These are phyloP conservation scores for Tenthredo scrophulariae DNA, from an alignment of 2,888 invertebrate species.

Conservation along the genomic window DNA sequence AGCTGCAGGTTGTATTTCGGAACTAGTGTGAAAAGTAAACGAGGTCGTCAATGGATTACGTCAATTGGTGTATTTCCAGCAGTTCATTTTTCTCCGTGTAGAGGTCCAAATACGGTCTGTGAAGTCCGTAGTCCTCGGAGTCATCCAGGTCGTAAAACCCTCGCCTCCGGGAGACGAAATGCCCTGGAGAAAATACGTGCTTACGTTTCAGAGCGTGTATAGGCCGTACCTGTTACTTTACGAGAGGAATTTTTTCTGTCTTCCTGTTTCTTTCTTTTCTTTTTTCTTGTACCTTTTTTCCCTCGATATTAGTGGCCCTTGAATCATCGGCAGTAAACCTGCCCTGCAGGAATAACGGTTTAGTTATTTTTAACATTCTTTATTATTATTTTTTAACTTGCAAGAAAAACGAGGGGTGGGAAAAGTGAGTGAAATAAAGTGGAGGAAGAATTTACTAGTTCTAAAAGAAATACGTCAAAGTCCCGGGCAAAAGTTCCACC, in stretches of 20 bases:
- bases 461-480: slow-evolving; percentile 39
- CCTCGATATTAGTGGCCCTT: neutral
- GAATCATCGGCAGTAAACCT: neutral
- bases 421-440: slow-evolving; percentile 5
- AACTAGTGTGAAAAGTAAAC: slow-evolving; percentile 27
- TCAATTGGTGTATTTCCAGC: too few species aligned
- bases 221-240: neutral
- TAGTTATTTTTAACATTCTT: neutral
- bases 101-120: slow-evolving; percentile 9
- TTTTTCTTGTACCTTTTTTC: neutral
- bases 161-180: neutral
- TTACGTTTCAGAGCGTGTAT: neutral
- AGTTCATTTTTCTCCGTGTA: too few species aligned
- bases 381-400: neutral
- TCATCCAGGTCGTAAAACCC: slow-evolving; percentile 15
- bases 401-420: neutral
- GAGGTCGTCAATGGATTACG: slow-evolving; percentile 34
- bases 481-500: slow-evolving; percentile 25
- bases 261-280: neutral
- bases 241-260: neutral
- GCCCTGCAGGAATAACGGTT: neutral
- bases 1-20: neutral
- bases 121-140: slow-evolving; percentile 8
- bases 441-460: slow-evolving; percentile 9
- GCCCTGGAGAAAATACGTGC: neutral